Evolutionary conservation across 2,113 vertebrate species (phyloP).

Genomic region (Spheniscus mendiculus): DNA sequence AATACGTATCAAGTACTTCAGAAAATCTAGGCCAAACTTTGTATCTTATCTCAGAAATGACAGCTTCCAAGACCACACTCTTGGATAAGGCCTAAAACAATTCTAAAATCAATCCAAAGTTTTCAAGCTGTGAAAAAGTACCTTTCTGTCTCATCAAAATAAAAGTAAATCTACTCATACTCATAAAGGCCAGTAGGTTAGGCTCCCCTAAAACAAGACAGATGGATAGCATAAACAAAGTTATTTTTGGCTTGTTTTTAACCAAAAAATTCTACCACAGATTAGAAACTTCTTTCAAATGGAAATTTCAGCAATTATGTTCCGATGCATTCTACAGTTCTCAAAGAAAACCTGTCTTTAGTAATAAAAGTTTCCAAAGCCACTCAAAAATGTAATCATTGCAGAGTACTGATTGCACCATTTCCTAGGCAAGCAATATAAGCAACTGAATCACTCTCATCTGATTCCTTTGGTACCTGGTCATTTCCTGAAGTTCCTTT

Average conservation of each 20-base stretch:
- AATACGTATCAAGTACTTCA: background rate
- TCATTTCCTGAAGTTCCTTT: background rate
- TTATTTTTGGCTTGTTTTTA: background rate
- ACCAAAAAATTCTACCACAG: accelerated
- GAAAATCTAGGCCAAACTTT: background rate
- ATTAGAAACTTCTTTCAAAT: background rate
- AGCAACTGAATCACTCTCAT: background rate
- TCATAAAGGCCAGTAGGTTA: background rate
- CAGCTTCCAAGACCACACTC: background rate
- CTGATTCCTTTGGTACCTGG: background rate
- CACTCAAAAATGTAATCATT: background rate
- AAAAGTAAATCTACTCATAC: background rate
- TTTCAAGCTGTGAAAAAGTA: background rate
- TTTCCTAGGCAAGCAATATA: background rate
- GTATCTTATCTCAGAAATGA: background rate
- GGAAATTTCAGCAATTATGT: background rate
- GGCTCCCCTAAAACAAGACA: background rate
- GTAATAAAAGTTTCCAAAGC: background rate
- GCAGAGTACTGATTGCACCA: background rate
- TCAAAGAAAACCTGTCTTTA: background rate
- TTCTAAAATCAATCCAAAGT: background rate
- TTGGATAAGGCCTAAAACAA: background rate
- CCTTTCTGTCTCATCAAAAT: background rate
- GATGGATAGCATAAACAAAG: background rate
- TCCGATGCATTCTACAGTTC: background rate